Base-by-base conservation (phyloP, 2,797 vertebrate genomes). In the Acanthornis magna region DNA sequence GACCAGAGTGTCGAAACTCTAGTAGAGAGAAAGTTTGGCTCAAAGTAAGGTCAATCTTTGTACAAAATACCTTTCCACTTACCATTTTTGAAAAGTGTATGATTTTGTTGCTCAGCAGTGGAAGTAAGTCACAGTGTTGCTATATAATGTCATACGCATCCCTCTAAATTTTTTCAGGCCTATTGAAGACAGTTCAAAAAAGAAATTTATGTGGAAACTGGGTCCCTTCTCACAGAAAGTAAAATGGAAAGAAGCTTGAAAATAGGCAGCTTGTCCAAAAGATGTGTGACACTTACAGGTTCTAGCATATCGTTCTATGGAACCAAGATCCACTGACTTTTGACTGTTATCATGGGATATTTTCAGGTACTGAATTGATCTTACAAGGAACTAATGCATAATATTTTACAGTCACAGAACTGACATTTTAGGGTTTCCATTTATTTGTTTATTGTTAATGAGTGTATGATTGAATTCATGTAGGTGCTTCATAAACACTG, bases 241-340 rank as follows among this genome's bases (percentile, higher is more conserved):
- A 29, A 86, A 91, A 53, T 63, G 32, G n/a, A 66, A 73, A 58
- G 77, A 67, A 71, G 21, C 66, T 81, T 78, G 70, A 76, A 93
- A 85, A 68, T 16, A 71, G 30, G 16, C 40, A 32, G 15, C 22
- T 77, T 72, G 25, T 78, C 53, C 38, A 53, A 4, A 29, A 42
- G 58, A 55, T 92, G 77, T 81, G 21, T 47, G 23, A 38, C 14
- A 7, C 19, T 76, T 92, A 47, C 11, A 57, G 50, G 38, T 76
- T 58, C 36, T 51, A 72, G 34, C 51, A 38, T 21, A 43, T 65
- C 21, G 8, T 84, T 77, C 57, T 48, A 22, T 55, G 42, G 18
- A 88, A 63, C 32, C 34, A 50, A 71, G 45, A 51, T 72, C 62
- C 42, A 53, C 36, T 22, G 25, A 20, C 19, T 65, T 84, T 23